Evolutionary conservation across 2,113 vertebrate genomes (phyloP).

Genomic region (Stegostoma tigrinum): DNA sequence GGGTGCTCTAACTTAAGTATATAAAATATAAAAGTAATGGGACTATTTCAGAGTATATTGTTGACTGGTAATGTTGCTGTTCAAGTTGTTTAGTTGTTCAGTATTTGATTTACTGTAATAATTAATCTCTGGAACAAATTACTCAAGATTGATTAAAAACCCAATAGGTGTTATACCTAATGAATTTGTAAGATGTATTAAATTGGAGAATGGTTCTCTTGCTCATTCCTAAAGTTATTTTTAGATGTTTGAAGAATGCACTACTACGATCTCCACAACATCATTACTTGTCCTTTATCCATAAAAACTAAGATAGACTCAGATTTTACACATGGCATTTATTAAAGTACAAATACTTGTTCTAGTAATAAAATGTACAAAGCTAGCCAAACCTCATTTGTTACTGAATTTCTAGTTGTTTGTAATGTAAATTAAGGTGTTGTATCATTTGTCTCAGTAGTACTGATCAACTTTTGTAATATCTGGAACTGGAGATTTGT

Average conservation of each 20-base stretch:
- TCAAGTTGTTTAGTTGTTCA: constrained; percentile 11
- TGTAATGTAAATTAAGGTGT: background rate
- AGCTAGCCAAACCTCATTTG: background rate
- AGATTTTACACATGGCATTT: background rate
- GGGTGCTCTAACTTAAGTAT: constrained; percentile 24
- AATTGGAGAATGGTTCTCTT: background rate
- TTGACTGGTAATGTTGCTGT: constrained; percentile 1
- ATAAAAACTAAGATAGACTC: background rate
- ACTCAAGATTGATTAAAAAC: background rate
- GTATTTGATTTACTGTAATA: background rate
- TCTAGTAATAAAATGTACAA: background rate
- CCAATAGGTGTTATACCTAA: constrained; percentile 12
- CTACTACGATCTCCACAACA: background rate
- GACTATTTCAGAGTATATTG: constrained; percentile 7
- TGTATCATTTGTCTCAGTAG: background rate
- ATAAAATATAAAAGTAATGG: constrained; percentile 18
- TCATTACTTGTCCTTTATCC: constrained; percentile 16
- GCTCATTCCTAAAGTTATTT: constrained; percentile 1
- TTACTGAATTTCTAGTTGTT: background rate
- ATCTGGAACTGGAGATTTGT: background rate
- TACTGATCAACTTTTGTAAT: background rate
- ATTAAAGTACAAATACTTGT: background rate
- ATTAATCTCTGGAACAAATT: constrained; percentile 16
- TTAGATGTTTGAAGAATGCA: background rate
- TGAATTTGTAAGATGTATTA: background rate